Evolutionary conservation across 2,888 invertebrate species (phyloP).

Genomic region (Strigamia crassipes): DNA sequence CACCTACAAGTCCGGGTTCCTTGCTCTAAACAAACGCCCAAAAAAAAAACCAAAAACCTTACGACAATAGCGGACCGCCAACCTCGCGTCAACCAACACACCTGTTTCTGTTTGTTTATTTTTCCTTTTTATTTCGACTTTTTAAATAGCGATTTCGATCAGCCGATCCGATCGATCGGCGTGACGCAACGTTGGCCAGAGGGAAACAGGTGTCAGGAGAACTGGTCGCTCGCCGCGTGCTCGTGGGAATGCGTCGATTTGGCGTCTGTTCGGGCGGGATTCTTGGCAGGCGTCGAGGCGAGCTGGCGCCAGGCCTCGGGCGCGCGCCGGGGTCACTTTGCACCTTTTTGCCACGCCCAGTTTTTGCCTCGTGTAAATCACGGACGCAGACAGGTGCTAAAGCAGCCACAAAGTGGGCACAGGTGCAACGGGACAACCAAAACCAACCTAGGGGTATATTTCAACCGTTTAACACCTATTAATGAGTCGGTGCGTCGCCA

Average conservation of each 20-base stretch:
- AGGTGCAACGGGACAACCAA: too few species aligned
- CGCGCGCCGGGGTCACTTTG: conserved; percentile 23
- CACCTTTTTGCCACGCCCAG: background rate
- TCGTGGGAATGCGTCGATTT: conserved; percentile 26
- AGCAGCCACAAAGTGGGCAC: background rate
- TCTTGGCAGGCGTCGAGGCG: conserved; percentile 29
- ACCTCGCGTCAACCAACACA: background rate
- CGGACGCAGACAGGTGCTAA: background rate
- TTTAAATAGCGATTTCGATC: too few species aligned
- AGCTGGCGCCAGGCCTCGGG: conserved; percentile 15
- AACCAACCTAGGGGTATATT: too few species aligned
- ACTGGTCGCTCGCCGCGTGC: background rate
- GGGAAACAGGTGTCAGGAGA: background rate
- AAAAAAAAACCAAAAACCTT: too few species aligned
- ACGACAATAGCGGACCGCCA: background rate
- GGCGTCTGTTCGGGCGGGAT: conserved; percentile 23
- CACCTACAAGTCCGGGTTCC: background rate
- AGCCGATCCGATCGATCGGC: too few species aligned
- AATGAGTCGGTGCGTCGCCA: background rate
- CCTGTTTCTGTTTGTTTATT: too few species aligned
- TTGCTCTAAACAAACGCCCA: too few species aligned
- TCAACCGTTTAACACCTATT: background rate
- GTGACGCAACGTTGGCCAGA: background rate
- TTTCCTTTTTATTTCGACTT: too few species aligned
- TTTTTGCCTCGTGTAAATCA: conserved; percentile 10